Evolutionary conservation across 92 coral and sea anemone species (phyloP), one percentile per base, ranked within the genome.

Genomic region (Paramuricea clavata): DNA sequence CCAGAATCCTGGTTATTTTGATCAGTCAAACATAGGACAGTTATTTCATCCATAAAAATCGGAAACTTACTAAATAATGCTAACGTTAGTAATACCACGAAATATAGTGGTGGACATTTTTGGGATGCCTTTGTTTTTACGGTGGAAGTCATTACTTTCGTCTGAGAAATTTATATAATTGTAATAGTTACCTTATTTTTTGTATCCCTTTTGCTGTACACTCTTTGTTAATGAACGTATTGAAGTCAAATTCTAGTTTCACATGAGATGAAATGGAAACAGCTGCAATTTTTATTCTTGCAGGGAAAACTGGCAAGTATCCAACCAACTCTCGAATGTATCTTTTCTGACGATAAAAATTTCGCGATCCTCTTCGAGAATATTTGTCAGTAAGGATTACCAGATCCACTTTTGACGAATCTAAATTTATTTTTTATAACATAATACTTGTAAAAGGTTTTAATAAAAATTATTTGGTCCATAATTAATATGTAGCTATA

Each of bases 261-360:
- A 86, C 84, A 4, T 69, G 10, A 6, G 94, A 50, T 42, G 94
- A 81, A 50, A 91, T 79, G 23, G 89, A 79, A 56, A 94, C 90
- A 39, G 87, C 50, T 56, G 95, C 94, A 30, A 94, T 80, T 61
- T 94, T 88, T 35, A 93, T 93, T 30, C 92, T 92, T n/a, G 95
- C 89, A 33, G 95, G 89, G 25, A 95, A 94, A 25, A 93, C 91
- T 3, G 84, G 84, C 11, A 79, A 49, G 25, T 79, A 61, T 35
- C 13, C 72, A 32, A 79, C 32, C 65, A 79, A 25, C 9, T 79
- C 84, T 39, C 10, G 0, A 21, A 60, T 25, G 30, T 59, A 79
- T 59, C 21, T 41, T 39, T 61, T 57, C 23, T 59, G 69, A 2
- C 36, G 32, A 41, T 59, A 7, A 79, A 79, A 79, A 30, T 1